Evolutionary conservation across 2,888 invertebrate genomes (phyloP).

Genomic region (Argyresthia albistria): DNA sequence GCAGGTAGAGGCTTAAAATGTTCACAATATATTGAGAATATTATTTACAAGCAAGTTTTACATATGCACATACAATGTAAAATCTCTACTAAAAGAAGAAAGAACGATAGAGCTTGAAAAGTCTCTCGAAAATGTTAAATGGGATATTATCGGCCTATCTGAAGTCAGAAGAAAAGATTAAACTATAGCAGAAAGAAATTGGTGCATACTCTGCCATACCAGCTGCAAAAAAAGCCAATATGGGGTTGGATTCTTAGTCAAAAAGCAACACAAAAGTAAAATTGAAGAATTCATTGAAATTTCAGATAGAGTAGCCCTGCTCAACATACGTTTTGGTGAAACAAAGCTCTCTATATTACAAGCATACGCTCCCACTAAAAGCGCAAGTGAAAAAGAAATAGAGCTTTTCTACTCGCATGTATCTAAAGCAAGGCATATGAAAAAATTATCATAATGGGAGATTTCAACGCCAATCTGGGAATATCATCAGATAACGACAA

Average conservation of each 20-base stretch:
- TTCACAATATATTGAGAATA: no score
- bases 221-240: background rate
- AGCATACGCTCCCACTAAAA: background rate
- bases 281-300: background rate
- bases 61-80: background rate
- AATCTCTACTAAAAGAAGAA: background rate
- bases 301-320: background rate
- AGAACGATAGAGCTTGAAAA: background rate
- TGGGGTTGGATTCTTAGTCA: no score
- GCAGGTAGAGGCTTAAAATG: no score
- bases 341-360: background rate
- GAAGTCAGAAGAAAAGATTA: background rate
- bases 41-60: background rate
- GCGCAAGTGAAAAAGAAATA: background rate
- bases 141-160: conserved; percentile 1
- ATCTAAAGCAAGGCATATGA: background rate
- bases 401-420: background rate
- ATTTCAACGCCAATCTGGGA: background rate
- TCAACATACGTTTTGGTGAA: background rate
- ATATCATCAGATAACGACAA: background rate
- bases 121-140: background rate
- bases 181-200: background rate
- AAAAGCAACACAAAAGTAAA: background rate
- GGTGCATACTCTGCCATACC: background rate
- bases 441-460: background rate